A percentile compares a stretch with the other conserved stretches of the same genome.
Conservation (phyloP, 1,140 invertebrate species). For the Argopecten irradians region DNA sequence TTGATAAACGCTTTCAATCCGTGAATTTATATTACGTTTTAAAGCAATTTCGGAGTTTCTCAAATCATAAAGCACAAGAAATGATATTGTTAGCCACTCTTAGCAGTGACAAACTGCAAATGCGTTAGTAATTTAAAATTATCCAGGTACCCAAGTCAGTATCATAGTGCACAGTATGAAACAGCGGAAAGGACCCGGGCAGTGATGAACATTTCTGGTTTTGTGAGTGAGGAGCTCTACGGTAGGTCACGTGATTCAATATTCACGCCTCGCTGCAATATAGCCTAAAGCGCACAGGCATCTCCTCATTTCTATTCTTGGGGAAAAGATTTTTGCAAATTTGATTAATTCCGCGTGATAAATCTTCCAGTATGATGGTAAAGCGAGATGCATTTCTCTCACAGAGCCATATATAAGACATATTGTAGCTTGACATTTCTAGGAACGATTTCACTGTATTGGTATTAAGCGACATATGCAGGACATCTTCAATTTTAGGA, state of each 20-base stretch:
- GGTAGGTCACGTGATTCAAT: conserved; percentile 4
- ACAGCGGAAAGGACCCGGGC: not conserved
- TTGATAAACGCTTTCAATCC: not conserved
- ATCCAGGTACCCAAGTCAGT: no score
- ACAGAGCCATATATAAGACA: not conserved
- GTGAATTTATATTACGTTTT: no score
- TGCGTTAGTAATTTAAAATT: no score
- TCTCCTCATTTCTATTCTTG: conserved; percentile 16
- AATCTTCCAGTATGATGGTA: not conserved
- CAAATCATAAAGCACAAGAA: no score
- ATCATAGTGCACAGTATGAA: no score
- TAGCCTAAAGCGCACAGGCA: not conserved
- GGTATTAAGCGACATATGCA: not conserved
- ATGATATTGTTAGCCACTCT: no score
- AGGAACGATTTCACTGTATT: not conserved
- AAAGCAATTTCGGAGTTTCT: no score
- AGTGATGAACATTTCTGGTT: conserved; percentile 9
- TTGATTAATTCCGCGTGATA: conserved; percentile 10
- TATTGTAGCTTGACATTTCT: not conserved
- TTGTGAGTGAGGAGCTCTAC: conserved; percentile 9
- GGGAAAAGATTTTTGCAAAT: conserved; percentile 17
- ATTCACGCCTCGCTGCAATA: not conserved
- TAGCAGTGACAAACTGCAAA: no score
- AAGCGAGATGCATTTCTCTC: not conserved
- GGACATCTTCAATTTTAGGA: not conserved